A percentile compares a stretch with the other conserved stretches of the same genome.
Conservation (phyloP, 2,888 invertebrate species). For the Colostygia pectinataria region DNA sequence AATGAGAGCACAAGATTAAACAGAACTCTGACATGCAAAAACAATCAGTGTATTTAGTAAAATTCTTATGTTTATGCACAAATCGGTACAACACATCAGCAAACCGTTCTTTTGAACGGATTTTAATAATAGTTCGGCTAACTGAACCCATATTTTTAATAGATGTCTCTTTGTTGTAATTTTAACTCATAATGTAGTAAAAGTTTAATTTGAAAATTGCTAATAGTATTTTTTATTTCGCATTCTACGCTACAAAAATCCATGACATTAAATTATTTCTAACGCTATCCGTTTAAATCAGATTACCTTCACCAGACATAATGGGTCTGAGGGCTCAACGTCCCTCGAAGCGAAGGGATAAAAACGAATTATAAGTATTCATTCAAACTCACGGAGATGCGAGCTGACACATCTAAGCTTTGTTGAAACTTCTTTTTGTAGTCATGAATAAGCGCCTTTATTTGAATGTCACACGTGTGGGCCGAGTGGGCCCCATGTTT, state of each 20-base stretch:
- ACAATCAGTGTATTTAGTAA: background rate
- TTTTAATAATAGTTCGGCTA: too few species aligned
- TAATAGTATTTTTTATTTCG: too few species aligned
- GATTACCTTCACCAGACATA: conserved; percentile 19
- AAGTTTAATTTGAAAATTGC: too few species aligned
- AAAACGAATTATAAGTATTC: conserved; percentile 31
- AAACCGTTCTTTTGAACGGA: too few species aligned
- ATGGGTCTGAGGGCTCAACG: conserved; percentile 10
- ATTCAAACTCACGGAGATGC: conserved; percentile 23
- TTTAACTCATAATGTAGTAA: too few species aligned
- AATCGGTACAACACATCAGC: background rate
- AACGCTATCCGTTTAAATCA: conserved; percentile 19
- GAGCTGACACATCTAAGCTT: conserved; percentile 29
- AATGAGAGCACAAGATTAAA: conserved; percentile 25
- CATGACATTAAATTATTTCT: too few species aligned
- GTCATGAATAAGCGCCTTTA: conserved; percentile 31
- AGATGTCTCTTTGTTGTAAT: too few species aligned
- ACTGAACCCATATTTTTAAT: too few species aligned
- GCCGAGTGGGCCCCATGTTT: conserved; percentile 29
- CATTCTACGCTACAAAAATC: too few species aligned
- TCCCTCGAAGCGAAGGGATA: conserved; percentile 18
- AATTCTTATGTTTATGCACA: background rate
- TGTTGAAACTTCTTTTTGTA: conserved; percentile 32
- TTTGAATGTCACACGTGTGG: conserved; percentile 34
- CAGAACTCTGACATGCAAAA: conserved; percentile 13